These are phyloP conservation scores for Pipa parva DNA, from an alignment of 2,113 vertebrate genomes.

Conservation along the genomic window DNA sequence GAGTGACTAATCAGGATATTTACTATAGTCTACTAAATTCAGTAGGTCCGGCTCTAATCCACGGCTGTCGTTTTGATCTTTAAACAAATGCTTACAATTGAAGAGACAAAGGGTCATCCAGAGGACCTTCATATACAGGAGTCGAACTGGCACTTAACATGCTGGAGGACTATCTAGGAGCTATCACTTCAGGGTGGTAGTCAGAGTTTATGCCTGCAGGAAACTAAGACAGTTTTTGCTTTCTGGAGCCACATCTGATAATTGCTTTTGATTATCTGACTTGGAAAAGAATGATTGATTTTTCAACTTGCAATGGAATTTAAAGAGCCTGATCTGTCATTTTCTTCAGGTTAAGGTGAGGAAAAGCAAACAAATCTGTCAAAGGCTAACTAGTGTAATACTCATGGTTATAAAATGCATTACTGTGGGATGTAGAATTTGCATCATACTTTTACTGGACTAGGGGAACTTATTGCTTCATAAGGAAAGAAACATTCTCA, in stretches of 20 bases:
- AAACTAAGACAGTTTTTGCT: neutral
- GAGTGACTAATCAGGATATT: constrained; percentile 68
- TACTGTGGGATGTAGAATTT: neutral
- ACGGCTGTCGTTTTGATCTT: constrained; percentile 56
- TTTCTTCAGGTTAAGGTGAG: constrained; percentile 12
- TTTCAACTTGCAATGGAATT: neutral
- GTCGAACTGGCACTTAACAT: neutral
- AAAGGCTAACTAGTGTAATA: neutral
- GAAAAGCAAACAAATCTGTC: neutral
- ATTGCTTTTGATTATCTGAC: neutral
- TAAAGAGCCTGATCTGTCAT: no score
- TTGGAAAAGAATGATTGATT: neutral
- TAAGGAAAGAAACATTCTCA: neutral
- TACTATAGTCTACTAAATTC: constrained; percentile 49
- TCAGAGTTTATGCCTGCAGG: neutral
- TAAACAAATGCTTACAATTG: constrained; percentile 44
- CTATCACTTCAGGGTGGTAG: neutral
- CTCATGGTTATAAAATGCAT: neutral
- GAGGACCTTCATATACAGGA: constrained; percentile 27
- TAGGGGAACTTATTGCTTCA: neutral
- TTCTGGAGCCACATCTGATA: constrained; percentile 4
- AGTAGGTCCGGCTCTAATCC: constrained; percentile 52
- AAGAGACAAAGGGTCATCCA: constrained; percentile 37
- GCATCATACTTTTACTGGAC: neutral
- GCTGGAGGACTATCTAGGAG: neutral